Evolutionary conservation across 2,888 invertebrate species (phyloP).

Genomic region (Parasteatoda lunata): DNA sequence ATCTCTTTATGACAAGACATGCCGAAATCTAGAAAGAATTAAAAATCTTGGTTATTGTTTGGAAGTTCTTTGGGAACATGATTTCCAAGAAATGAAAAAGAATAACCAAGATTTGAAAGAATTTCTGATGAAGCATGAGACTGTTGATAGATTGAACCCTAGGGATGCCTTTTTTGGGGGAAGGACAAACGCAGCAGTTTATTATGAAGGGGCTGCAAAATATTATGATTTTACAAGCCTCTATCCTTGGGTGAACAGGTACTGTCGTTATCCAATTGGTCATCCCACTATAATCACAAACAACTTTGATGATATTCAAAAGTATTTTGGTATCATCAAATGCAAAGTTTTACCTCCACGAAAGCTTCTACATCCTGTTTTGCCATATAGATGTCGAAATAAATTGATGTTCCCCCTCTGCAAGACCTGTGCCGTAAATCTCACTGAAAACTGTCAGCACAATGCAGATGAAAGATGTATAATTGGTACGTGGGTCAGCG

Average conservation of each 20-base stretch:
- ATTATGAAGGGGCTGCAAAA: slow-evolving; percentile 63
- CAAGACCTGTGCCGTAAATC: neutral
- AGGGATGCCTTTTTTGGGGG: slow-evolving; percentile 23
- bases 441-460: neutral
- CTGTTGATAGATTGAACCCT: neutral
- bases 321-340: slow-evolving; percentile 8
- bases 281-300: slow-evolving; percentile 70
- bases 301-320: slow-evolving; percentile 70
- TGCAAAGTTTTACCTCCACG: slow-evolving; percentile 13
- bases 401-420: slow-evolving; percentile 14
- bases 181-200: slow-evolving; percentile 26
- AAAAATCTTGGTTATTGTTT: slow-evolving; percentile 61
- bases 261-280: slow-evolving; percentile 70
- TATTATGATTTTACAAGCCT: slow-evolving; percentile 71
- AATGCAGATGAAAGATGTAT: neutral
- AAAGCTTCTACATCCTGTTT: neutral
- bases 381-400: neutral
- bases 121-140: neutral
- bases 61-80: slow-evolving; percentile 70
- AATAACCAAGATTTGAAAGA: slow-evolving; percentile 5
- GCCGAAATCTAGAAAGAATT: neutral
- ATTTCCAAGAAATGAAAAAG: slow-evolving; percentile 53
- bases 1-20: neutral
- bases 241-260: slow-evolving; percentile 70
- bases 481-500: slow-evolving; percentile 23